Percentiles rank a stretch among this genome's conserved stretches.
These are phyloP conservation scores for Colostygia pectinataria DNA, from an alignment of 2,888 invertebrate genomes.

Conservation along the genomic window DNA sequence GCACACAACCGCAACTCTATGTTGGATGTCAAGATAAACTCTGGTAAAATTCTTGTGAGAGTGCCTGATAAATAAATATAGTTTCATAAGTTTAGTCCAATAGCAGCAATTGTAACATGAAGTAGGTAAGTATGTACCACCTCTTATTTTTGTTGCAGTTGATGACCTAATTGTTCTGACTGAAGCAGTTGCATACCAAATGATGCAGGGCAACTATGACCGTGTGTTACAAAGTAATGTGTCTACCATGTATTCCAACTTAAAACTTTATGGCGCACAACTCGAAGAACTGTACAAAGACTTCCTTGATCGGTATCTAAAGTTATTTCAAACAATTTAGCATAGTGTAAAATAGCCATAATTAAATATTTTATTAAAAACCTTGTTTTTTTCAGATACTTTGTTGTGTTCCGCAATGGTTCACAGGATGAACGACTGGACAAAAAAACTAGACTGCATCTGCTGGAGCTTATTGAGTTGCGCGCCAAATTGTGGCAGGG, in stretches of 20 bases:
- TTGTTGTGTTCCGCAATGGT: constrained; percentile 94
- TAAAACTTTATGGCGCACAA: constrained; percentile 91
- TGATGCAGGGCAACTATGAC: constrained; percentile 89
- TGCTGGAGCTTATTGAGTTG: constrained; percentile 96
- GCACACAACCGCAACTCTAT: constrained; percentile 79
- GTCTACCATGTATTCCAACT: constrained; percentile 89
- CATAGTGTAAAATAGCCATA: too few species aligned
- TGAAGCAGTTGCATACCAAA: constrained; percentile 90
- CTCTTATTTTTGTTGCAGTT: constrained; percentile 81
- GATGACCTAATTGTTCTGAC: constrained; percentile 92
- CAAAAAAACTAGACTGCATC: constrained; percentile 91
- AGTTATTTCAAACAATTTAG: constrained; percentile 35
- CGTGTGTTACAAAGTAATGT: constrained; percentile 88
- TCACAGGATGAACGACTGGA: constrained; percentile 94
- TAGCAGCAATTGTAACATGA: background rate
- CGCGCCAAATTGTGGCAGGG: constrained; percentile 96
- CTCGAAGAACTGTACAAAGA: constrained; percentile 92
- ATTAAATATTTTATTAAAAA: too few species aligned
- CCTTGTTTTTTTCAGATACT: constrained; percentile 85
- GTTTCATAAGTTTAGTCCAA: too few species aligned
- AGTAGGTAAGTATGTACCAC: too few species aligned
- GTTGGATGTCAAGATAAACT: constrained; percentile 80
- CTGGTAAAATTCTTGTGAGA: constrained; percentile 59
- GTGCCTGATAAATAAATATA: too few species aligned
- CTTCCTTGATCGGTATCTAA: constrained; percentile 87